phyloP scores from a whole-genome alignment of 2,888 invertebrate species.

The Nephrocerus scutellatus region DNA sequence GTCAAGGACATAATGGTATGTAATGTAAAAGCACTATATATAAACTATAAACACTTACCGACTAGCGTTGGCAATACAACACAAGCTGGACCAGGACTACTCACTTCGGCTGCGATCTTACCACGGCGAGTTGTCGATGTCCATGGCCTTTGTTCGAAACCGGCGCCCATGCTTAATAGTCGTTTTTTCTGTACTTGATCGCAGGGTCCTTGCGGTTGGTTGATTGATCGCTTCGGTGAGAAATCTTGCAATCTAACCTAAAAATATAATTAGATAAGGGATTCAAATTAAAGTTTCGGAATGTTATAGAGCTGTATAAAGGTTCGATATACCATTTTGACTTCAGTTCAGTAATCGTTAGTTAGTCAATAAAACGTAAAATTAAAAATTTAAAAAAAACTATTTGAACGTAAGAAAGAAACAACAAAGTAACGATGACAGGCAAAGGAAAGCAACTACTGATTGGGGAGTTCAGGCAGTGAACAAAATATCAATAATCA shows the following conservation, averaged over 20 bases:
- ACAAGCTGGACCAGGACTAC: constrained; percentile 82
- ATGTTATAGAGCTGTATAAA: too few relatives aligned
- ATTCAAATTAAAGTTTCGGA: too few relatives aligned
- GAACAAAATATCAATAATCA: too few relatives aligned
- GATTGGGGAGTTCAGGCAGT: too few relatives aligned
- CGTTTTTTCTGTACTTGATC: constrained; percentile 22
- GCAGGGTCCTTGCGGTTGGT: constrained; percentile 22
- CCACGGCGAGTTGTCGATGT: constrained; percentile 83
- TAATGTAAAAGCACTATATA: neutral
- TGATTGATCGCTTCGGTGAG: neutral
- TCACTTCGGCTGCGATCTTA: constrained; percentile 79
- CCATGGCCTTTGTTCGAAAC: constrained; percentile 81
- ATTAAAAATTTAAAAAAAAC: too few relatives aligned
- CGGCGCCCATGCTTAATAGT: constrained; percentile 47
- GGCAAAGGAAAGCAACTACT: too few relatives aligned
- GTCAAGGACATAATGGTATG: neutral
- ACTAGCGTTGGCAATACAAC: constrained; percentile 74
- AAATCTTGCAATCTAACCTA: neutral
- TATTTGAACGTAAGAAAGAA: too few relatives aligned
- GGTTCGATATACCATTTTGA: too few relatives aligned
- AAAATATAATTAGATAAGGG: too few relatives aligned
- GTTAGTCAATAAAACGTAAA: too few relatives aligned
- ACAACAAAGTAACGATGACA: too few relatives aligned
- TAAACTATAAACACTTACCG: constrained; percentile 52
- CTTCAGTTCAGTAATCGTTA: too few relatives aligned